Evolutionary conservation across 2,113 vertebrate species (phyloP), one percentile per base, ranked within the genome.

Genomic region (Probosciger aterrimus): DNA sequence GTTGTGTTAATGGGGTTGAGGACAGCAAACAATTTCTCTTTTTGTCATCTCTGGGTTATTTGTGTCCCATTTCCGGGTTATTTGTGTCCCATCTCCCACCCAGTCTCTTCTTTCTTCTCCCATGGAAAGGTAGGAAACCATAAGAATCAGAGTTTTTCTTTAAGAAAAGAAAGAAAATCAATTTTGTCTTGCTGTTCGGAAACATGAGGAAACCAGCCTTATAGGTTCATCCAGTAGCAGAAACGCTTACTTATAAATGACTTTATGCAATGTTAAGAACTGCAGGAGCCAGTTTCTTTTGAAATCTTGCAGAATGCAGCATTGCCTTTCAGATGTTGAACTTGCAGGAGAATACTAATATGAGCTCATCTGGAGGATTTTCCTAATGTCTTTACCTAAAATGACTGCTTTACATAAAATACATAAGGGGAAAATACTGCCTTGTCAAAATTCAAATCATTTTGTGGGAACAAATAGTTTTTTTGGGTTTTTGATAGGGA

Each of bases 341-440:
- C 62, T 95, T 89, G n/a, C 68, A 75, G 50, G 44, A 6, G 44
- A 86, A 95, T 79, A 57, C 43, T 90, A 86, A 81, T 68, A 65
- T 60, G 69, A 70, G 64, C 55, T 74, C 24, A 95, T 90, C 33
- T 93, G 77, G 55, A n/a, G 69, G 79, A 95, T 95, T 93, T 96
- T 93, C 83, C 88, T 93, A 91, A 93, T 84, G 83, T 24, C 65
- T 92, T 93, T 95, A 75, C 69, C 39, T 71, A 93, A 93, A 93
- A 88, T 84, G 35, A 64, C 65, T 95, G 69, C 52, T 96, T 97
- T 97, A 93, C 95, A 96, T 95, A 95, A 90, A 93, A 81, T 89
- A 57, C 35, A 57, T 46, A 80, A 75, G 64, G 23, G 65, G 33
- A 84, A 97, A 96, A 97, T 33, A 96, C 92, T 93, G 69, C 68